Percentiles rank a stretch among this genome's conserved stretches.
These are phyloP conservation scores for Pseudococcus jackbeardsleyi DNA, from an alignment of 2,888 invertebrate species.

Conservation along the genomic window DNA sequence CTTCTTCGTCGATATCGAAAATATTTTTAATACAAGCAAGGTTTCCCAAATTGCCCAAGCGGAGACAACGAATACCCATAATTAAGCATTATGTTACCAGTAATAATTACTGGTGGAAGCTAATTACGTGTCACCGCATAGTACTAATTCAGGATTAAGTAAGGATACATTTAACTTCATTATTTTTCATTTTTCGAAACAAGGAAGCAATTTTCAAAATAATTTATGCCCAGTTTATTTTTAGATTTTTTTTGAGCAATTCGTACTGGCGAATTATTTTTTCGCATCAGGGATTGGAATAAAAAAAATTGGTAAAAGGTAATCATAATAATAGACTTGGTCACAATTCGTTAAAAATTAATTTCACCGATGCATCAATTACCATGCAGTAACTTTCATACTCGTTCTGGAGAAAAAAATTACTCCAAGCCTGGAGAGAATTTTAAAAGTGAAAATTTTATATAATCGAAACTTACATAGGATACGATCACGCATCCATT, in stretches of 20 bases:
- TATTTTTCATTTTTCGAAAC: too few relatives aligned
- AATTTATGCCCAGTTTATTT: background rate
- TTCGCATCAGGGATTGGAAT: too few relatives aligned
- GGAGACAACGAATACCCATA: background rate
- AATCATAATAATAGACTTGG: background rate
- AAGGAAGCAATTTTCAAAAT: background rate
- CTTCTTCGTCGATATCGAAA: background rate
- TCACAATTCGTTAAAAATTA: background rate
- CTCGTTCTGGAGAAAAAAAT: background rate
- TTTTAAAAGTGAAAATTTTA: background rate
- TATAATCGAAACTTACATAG: background rate
- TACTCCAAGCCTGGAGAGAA: background rate
- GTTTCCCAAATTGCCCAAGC: background rate
- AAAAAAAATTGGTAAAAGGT: too few relatives aligned
- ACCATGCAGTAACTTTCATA: background rate
- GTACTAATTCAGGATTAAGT: background rate
- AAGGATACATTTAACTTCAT: too few relatives aligned
- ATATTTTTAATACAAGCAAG: background rate
- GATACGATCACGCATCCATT: background rate
- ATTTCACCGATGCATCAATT: background rate
- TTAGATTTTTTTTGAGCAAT: background rate
- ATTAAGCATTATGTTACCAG: background rate
- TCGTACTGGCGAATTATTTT: background rate
- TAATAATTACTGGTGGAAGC: background rate
- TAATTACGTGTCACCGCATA: background rate